These are phyloP conservation scores for Brachionus angularis DNA, from an alignment of 1,140 invertebrate species.

Conservation along the genomic window DNA sequence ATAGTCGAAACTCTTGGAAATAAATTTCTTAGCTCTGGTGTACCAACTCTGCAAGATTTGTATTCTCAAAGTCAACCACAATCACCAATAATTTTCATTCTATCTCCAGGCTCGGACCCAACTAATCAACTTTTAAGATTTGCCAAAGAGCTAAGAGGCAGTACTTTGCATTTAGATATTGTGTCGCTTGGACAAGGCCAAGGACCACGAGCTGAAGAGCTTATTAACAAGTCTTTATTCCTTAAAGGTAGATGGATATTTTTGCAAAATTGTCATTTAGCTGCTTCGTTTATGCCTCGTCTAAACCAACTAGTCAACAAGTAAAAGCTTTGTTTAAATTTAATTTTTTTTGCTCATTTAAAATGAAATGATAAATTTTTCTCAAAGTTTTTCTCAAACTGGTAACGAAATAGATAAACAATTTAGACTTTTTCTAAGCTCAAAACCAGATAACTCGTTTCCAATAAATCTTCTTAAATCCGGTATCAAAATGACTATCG, in stretches of 20 bases:
- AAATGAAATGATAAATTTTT: too few species aligned
- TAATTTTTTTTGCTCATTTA: not conserved
- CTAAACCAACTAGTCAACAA: constrained; percentile 47
- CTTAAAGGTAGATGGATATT: constrained; percentile 63
- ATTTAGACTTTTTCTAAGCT: constrained; percentile 57
- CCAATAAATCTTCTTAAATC: constrained; percentile 65
- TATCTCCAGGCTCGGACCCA: constrained; percentile 56
- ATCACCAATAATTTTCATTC: constrained; percentile 57
- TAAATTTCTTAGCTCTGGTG: constrained; percentile 50
- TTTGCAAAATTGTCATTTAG: constrained; percentile 82
- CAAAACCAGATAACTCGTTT: constrained; percentile 52
- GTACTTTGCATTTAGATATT: constrained; percentile 54
- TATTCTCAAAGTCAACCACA: constrained; percentile 51
- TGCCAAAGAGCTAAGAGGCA: constrained; percentile 55
- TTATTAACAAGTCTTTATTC: constrained; percentile 54
- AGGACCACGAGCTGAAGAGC: constrained; percentile 57
- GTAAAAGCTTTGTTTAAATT: not conserved
- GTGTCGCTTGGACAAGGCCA: constrained; percentile 59
- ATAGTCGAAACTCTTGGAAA: constrained; percentile 51
- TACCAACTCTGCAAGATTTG: constrained; percentile 50
- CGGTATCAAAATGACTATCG: constrained; percentile 94
- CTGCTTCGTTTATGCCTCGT: constrained; percentile 60
- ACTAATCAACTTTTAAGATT: constrained; percentile 53
- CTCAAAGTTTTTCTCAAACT: constrained; percentile 49
- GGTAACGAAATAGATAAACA: constrained; percentile 52